Base-by-base conservation (phyloP, 2,113 vertebrate genomes). In the Lasiurus borealis region DNA sequence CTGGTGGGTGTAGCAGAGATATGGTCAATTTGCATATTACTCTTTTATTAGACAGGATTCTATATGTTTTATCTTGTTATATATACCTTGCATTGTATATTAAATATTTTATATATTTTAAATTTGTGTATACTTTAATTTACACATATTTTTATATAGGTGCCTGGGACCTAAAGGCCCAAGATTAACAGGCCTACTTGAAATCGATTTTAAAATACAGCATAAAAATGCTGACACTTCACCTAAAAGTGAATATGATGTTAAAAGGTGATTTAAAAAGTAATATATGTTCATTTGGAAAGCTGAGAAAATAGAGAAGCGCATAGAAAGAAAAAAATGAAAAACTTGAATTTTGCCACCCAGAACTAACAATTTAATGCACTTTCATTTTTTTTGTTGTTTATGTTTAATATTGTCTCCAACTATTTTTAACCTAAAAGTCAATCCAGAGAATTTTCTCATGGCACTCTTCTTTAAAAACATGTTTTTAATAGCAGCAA, bases 131-230 rank as follows among this genome's bases (percentile, higher is more conserved):
- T 14, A 50, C 34, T 77, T 83, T 57, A 90, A 69, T 88, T 83
- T 64, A 85, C 8, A 73, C 40, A 31, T 54, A 68, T 19, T 80
- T 71, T 82, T 73, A 66, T 75, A 16, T n/a, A 75, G 14, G 1
- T 76, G 76, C 0, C 59, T 36, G 27, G 27, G 27, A 10, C 8
- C 7, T 44, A 76, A 93, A 68, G 34, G 25, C 3, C 34, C 31
- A 86, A 80, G 1, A 71, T 90, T 40, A 90, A 91, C 12, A 82
- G 5, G 52, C 25, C 48, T n/a, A 40, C 40, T 77, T 16, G 69
- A 83, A 88, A 83, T 88, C 76, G 48, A n/a, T 59, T 88, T 95
- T 95, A 57, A 92, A 80, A 81, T 72, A 80, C 23, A 81, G 1
- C 44, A 59, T 68, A 92, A 92, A 82, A 88, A 78, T 18, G 25